Evolutionary conservation across 1,140 invertebrate genomes (phyloP), one percentile per base, ranked within the genome.

Genomic region (Calliopsis andreniformis): DNA sequence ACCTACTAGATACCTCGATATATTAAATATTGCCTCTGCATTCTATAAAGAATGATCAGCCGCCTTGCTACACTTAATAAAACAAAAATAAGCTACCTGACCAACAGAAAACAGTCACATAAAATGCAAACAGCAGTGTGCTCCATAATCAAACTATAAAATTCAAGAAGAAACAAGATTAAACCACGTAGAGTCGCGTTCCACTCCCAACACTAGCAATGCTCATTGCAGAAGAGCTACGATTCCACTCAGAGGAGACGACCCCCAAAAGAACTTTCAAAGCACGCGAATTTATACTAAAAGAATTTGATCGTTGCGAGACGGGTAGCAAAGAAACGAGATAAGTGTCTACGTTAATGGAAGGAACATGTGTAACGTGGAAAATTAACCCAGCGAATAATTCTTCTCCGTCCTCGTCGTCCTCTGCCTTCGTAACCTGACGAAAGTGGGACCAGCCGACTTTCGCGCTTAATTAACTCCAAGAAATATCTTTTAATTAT

Each of bases 401-500:
- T 88, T 89, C 81, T 87, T 83, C 64, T 42, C 64, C 55, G 47
- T 42, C 58, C 10, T 8, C 35, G 20, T 1, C 5, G 6, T 58
- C 67, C 55, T 59, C 28, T 10, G 18, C n/a, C 32, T 35, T 43
- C 35, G 45, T 42, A 35, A 16, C 63, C 49, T 56, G 67, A 67
- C 62, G 30, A 67, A 58, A 42, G 28, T 42, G 43, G 67, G 56
- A 62, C 43, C 20, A 8, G 47, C 16, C 45, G 49, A 30, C 49
- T 56, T 64, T 39, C 61, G 51, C 78, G 86, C 88, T 88, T 89
- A 89, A 89, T 89, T 89, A 88, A 88, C 83, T 88, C 78, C 70
- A 79, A 84, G 83, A 85, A 88, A 88, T 80, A 86, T 88, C 80
- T 85, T 87, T 87, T 86, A 87, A 87, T 87, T 87, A 85, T 78